These are phyloP conservation scores for Gymnocypris eckloni DNA, from an alignment of 2,797 vertebrate genomes.

Conservation along the genomic window DNA sequence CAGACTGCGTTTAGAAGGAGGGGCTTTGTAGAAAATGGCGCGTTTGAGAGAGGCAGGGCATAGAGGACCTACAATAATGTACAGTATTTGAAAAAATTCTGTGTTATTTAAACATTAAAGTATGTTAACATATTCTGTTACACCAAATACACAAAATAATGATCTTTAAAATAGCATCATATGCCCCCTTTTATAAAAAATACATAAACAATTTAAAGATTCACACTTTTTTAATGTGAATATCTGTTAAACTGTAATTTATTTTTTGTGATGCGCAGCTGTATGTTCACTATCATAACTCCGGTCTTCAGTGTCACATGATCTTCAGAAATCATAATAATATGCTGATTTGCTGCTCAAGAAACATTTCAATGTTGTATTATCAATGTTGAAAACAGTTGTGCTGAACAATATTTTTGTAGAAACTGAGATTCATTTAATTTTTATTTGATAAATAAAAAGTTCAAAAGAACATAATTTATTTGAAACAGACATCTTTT, in stretches of 20 bases:
- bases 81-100: too few species aligned
- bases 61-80: too few species aligned
- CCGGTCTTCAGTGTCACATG: not conserved
- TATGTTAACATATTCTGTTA: too few species aligned
- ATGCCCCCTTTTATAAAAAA: not conserved
- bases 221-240: not conserved
- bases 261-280: not conserved
- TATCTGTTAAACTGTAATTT: rapidly evolving
- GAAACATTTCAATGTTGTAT: not conserved
- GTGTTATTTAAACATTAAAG: too few species aligned
- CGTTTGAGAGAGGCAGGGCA: too few species aligned
- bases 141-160: too few species aligned
- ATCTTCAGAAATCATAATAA: not conserved
- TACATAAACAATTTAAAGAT: not conserved
- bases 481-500: not conserved
- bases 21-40: too few species aligned
- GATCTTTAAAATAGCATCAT: too few species aligned
- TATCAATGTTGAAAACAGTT: not conserved
- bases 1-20: too few species aligned
- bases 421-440: not conserved
- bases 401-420: not conserved
- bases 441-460: not conserved
- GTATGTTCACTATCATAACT: not conserved
- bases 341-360: not conserved
- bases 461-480: not conserved